phyloP scores from a whole-genome alignment of 2,113 vertebrate species.

The Thalassarche chlororhynchos region DNA sequence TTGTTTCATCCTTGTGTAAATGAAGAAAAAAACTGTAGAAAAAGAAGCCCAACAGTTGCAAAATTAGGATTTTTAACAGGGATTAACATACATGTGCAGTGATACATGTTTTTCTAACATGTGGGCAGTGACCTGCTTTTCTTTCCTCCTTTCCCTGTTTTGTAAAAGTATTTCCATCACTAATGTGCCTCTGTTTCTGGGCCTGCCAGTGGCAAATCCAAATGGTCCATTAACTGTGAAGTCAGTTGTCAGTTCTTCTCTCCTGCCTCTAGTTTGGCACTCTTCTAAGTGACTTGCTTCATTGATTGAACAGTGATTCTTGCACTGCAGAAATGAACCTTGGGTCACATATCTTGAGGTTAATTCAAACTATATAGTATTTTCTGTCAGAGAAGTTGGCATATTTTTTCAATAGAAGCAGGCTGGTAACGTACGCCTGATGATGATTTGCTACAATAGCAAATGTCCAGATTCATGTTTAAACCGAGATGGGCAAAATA shows the following conservation, averaged over 20 bases:
- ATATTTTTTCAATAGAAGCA: neutral
- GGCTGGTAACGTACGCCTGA: rapidly evolving
- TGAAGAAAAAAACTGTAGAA: neutral
- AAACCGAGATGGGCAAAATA: neutral
- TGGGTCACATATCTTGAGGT: neutral
- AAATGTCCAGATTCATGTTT: neutral
- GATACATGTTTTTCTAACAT: neutral
- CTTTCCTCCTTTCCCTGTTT: neutral
- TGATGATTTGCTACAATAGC: neutral
- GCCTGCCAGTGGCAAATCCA: neutral
- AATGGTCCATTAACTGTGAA: neutral
- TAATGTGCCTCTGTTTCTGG: neutral
- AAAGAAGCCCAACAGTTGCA: neutral
- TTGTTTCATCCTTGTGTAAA: neutral
- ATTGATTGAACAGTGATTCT: neutral
- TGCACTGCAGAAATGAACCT: neutral
- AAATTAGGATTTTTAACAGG: neutral
- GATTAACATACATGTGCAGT: rapidly evolving
- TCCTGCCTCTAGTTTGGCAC: neutral
- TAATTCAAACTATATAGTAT: neutral
- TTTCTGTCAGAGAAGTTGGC: neutral
- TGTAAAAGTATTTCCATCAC: neutral
- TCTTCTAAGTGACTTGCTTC: neutral
- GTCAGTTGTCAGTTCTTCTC: neutral
- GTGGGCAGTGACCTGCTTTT: neutral